Base-by-base conservation (phyloP, 2,888 invertebrate genomes). In the Thelaira solivaga region DNA sequence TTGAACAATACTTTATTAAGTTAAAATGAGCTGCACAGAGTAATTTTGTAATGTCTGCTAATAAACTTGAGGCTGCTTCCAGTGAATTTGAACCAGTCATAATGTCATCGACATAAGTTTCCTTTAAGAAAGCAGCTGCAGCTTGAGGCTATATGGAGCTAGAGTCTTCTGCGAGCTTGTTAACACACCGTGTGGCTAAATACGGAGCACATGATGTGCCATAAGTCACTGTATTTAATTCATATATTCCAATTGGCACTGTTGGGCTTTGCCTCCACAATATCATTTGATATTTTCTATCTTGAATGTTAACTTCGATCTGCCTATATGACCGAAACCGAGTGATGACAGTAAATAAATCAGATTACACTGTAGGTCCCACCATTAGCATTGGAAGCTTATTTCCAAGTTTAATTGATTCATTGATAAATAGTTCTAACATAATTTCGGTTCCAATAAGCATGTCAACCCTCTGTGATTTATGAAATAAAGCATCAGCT, bases 91-190 rank as follows among this genome's bases (percentile, higher is more conserved):
- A 49, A 1, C 80, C 81, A 5, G 72, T 76, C 67, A 80, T 74
- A 0, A 81, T 65, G 26, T 82, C 80, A 51, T 82, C 82, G 7
- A 82, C 76, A 43, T 82, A 81, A 36, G 77, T 78, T 16, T 81
- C 74, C 2, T 72, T 61, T 43, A 20, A 20, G 4, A 81, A 31
- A 7, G 57, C 45, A 11, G 62, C n/a, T 11, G 78, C 51, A 16
- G 82, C 83, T 8, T 64, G 0, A 0, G 82, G 81, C 59, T 55
- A 81, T 8, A 43, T 68, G 0, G 20, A 3, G 20, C 22, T 10
- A 39, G 68, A 71, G 13, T 80, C 36, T 0, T 36, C 36, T 3
- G 36, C 36, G 0, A 36, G 13, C n/a, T 36, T 36, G 1, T 36
- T 13, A 36, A n/a, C n/a, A 3, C 36, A 36, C 4, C 36, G 36